Conservation (phyloP, 2,797 vertebrate genomes). For the Sciurus carolinensis region DNA sequence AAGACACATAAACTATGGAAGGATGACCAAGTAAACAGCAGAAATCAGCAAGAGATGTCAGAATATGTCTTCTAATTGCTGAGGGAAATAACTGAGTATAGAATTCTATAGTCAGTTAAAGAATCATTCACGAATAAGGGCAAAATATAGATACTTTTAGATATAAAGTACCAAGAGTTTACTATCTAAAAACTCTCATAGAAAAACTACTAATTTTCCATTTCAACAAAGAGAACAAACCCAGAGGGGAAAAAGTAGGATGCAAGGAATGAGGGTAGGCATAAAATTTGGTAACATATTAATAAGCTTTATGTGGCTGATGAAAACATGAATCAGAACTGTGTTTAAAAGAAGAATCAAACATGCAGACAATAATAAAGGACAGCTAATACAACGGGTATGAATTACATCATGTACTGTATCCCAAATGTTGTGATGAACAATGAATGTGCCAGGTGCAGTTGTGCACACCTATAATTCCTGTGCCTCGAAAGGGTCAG, state of each 20-base stretch:
- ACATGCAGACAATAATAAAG: slow-evolving; percentile 4
- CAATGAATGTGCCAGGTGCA: not conserved
- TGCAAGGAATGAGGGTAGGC: slow-evolving; percentile 6
- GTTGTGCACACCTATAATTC: not conserved
- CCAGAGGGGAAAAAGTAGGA: not conserved
- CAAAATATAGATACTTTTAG: not conserved
- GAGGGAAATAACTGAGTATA: not conserved
- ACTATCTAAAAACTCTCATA: not conserved
- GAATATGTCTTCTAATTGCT: not conserved
- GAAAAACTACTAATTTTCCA: not conserved
- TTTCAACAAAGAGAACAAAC: slow-evolving; percentile 8
- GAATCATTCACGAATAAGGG: slow-evolving; percentile 11
- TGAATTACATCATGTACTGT: not conserved
- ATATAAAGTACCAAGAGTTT: not conserved
- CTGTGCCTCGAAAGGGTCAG: not conserved
- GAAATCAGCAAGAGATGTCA: not conserved
- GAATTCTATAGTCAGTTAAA: not conserved
- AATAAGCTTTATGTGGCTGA: slow-evolving; percentile 43
- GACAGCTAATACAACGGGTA: not conserved
- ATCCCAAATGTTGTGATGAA: slow-evolving; percentile 5
- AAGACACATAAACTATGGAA: slow-evolving; percentile 3
- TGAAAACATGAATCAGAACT: not conserved
- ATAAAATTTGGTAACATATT: slow-evolving; percentile 26
- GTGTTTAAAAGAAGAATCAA: slow-evolving; percentile 33
- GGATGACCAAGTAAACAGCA: not conserved